A percentile compares a stretch with the other conserved stretches of the same genome.
Evolutionary conservation across 2,888 invertebrate genomes (phyloP).

Genomic region (Sesia apiformis): DNA sequence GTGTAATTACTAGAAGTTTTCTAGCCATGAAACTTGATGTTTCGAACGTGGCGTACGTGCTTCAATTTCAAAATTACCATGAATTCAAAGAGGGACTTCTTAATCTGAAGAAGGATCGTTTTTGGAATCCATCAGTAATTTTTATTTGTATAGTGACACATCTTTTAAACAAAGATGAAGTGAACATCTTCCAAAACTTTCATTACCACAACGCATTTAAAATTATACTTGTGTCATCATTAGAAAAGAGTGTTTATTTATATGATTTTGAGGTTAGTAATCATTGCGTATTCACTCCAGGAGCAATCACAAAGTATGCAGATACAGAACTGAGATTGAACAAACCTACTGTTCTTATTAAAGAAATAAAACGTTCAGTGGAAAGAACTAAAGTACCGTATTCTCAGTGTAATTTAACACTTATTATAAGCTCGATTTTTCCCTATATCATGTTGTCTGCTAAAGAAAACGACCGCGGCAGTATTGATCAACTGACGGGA

Average conservation of each 20-base stretch:
- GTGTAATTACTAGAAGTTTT: conserved; percentile 3
- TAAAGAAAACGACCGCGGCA: no score
- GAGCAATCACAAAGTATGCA: conserved; percentile 4
- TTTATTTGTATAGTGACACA: conserved; percentile 3
- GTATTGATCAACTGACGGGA: conserved; percentile 2
- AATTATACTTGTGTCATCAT: neutral
- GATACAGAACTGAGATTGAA: neutral
- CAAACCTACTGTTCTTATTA: no score
- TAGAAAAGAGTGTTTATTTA: neutral
- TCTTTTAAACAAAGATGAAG: neutral
- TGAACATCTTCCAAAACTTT: conserved; percentile 3
- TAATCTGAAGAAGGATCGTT: conserved; percentile 6
- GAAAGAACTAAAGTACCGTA: no score
- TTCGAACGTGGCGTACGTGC: conserved; percentile 4
- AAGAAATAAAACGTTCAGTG: no score
- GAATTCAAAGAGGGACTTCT: conserved; percentile 4
- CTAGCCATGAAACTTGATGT: neutral
- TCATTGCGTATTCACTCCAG: conserved; percentile 6
- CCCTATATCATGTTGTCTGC: no score
- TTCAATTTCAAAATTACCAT: conserved; percentile 1
- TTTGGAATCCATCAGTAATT: conserved; percentile 8
- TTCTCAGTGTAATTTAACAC: no score
- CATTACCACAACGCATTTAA: conserved; percentile 8
- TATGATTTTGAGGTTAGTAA: conserved; percentile 7
- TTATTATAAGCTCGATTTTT: no score